These are phyloP conservation scores for Condylura cristata DNA, from an alignment of 2,113 vertebrate genomes.

Conservation along the genomic window DNA sequence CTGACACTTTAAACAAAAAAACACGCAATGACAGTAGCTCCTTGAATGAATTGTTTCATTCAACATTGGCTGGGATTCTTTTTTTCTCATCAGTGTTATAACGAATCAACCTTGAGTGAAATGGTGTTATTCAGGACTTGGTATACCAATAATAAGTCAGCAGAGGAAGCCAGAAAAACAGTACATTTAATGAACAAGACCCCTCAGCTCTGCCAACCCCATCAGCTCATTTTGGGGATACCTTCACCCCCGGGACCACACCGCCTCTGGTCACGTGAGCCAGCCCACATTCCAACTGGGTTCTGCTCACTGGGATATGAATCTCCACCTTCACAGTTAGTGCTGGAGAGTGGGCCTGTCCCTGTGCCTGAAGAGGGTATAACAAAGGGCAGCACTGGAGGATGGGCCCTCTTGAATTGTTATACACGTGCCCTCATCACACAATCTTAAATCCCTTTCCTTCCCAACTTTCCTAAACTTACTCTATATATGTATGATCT, in stretches of 20 bases:
- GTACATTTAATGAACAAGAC: neutral
- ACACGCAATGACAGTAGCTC: too few species aligned
- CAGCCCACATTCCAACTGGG: neutral
- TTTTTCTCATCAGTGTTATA: too few species aligned
- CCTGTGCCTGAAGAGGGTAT: neutral
- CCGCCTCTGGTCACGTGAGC: neutral
- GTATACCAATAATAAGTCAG: neutral
- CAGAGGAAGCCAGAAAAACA: neutral
- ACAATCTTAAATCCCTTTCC: neutral
- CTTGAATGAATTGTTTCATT: too few species aligned
- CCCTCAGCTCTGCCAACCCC: neutral
- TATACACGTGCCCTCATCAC: too few species aligned
- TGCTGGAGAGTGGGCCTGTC: neutral
- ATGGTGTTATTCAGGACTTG: too few species aligned
- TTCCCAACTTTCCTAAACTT: rapidly evolving
- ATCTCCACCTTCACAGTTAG: neutral
- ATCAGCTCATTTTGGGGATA: neutral
- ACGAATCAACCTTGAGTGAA: too few species aligned
- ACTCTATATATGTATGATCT: neutral
- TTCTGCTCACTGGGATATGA: too few species aligned
- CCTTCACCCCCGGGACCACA: neutral
- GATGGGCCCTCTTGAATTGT: too few species aligned
- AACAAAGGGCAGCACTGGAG: too few species aligned
- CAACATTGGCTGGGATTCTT: too few species aligned
- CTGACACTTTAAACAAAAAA: too few species aligned